A percentile compares a stretch with the other conserved stretches of the same genome.
Conservation (phyloP, 2,113 vertebrate genomes). For the Polyodon spathula region DNA sequence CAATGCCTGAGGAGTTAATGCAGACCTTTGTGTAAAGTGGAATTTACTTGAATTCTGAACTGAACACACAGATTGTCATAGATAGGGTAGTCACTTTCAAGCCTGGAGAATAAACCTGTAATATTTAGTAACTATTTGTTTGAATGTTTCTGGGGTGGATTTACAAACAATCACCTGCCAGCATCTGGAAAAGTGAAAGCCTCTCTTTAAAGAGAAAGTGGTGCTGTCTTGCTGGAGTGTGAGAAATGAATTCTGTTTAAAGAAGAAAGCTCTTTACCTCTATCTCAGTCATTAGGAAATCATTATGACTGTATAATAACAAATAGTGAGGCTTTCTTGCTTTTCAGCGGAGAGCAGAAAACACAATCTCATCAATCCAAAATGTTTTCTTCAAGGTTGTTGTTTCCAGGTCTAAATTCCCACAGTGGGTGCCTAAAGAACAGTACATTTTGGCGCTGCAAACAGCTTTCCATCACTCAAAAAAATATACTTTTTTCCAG, state of each 20-base stretch:
- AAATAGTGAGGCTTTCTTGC: neutral
- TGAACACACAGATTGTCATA: no score
- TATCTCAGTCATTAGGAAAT: neutral
- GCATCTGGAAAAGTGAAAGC: neutral
- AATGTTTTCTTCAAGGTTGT: conserved; percentile 1
- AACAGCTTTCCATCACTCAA: neutral
- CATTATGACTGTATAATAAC: neutral
- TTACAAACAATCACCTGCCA: no score
- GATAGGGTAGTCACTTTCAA: no score
- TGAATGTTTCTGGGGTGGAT: no score
- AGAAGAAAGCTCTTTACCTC: neutral
- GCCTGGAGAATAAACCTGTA: no score
- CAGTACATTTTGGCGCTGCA: neutral
- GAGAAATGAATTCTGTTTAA: neutral
- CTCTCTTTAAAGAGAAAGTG: neutral
- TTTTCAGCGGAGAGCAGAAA: neutral
- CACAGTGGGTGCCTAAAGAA: neutral
- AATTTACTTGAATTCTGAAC: no score
- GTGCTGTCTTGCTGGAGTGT: neutral
- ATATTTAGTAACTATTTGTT: no score
- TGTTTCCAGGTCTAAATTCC: neutral
- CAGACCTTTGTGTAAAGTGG: no score
- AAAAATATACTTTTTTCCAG: neutral
- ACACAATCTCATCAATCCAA: neutral
- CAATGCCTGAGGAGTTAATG: no score